Evolutionary conservation across 2,113 vertebrate genomes (phyloP), one percentile per base, ranked within the genome.

Genomic region (Nothobranchius furzeri): DNA sequence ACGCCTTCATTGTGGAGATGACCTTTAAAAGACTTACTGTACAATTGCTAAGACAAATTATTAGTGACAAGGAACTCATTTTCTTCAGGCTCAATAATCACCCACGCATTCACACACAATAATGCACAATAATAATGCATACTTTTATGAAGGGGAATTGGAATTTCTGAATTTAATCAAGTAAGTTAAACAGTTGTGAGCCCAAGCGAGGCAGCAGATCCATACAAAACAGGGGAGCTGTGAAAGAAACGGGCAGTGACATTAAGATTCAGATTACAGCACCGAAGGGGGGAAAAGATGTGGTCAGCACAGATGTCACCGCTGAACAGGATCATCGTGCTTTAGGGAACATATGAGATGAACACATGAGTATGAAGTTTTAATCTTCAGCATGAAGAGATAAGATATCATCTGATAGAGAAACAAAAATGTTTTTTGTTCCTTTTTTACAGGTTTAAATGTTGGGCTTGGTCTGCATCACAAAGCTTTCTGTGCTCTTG

Each of bases 111-210:
- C 40, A 57, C 56, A 11, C 35, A 5, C 45, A 50, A 60, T 69
- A 76, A n/a, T 49, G 15, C 14, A 49, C 47, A 49, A 55, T 54
- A 73, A 67, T 47, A 73, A 67, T 51, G 53, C 63, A 49, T 43
- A 56, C 35, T 70, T 67, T 52, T 25, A 24, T 47, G 64, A 71
- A 50, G 17, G 54, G 49, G 25, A 76, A 50, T 64, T 61, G 50
- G 51, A 59, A 75, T 63, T 56, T 12, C 66, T 58, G 58, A 70
- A 79, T 83, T 78, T 14, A 75, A 85, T 73, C 60, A 60, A 73
- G 48, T 5, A 63, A 78, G 56, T 75, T 66, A 63, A 83, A 80
- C 54, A 79, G 54, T 50, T 43, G 56, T 61, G 57, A 54, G 53
- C 10, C 5, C 17, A 40, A 57, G 52, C 68, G 47, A 25, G 53